Conservation (phyloP, 1,140 invertebrate species). For the Drosophila micromelanica region DNA sequence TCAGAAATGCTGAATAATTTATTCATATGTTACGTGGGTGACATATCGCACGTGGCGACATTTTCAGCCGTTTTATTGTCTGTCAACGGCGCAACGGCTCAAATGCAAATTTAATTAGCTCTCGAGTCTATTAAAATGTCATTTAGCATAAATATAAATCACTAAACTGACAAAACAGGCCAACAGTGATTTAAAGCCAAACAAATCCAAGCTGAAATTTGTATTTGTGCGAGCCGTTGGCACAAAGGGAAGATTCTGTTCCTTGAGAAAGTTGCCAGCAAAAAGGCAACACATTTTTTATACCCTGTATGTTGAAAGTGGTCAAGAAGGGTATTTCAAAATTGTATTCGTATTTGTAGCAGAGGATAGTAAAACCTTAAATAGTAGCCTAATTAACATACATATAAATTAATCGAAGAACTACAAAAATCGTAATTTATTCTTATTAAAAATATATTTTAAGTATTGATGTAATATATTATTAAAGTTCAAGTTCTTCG, state of each 20-base stretch:
- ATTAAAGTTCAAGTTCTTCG: too few species aligned
- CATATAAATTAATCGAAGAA: too few species aligned
- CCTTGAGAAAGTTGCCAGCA: slow-evolving; percentile 28
- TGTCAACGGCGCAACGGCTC: slow-evolving; percentile 54
- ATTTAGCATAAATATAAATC: slow-evolving; percentile 47
- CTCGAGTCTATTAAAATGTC: slow-evolving; percentile 67
- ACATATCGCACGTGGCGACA: slow-evolving; percentile 49
- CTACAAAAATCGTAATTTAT: too few species aligned
- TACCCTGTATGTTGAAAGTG: neutral
- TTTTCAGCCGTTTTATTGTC: slow-evolving; percentile 38
- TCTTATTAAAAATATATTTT: too few species aligned
- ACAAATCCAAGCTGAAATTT: slow-evolving; percentile 28
- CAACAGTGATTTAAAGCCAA: slow-evolving; percentile 14
- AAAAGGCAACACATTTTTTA: slow-evolving; percentile 14
- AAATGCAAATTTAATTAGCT: slow-evolving; percentile 79
- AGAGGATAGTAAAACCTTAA: too few species aligned
- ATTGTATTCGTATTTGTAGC: neutral
- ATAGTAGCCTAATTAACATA: too few species aligned
- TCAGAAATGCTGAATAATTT: slow-evolving; percentile 76
- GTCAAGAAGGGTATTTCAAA: neutral
- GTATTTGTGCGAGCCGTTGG: slow-evolving; percentile 36
- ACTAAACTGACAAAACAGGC: slow-evolving; percentile 15
- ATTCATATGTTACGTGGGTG: slow-evolving; percentile 79
- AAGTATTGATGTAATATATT: too few species aligned
- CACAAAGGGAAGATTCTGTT: neutral